Evolutionary conservation across 2,888 invertebrate species (phyloP), one percentile per base, ranked within the genome.

Genomic region (Eurytoma adleriae): DNA sequence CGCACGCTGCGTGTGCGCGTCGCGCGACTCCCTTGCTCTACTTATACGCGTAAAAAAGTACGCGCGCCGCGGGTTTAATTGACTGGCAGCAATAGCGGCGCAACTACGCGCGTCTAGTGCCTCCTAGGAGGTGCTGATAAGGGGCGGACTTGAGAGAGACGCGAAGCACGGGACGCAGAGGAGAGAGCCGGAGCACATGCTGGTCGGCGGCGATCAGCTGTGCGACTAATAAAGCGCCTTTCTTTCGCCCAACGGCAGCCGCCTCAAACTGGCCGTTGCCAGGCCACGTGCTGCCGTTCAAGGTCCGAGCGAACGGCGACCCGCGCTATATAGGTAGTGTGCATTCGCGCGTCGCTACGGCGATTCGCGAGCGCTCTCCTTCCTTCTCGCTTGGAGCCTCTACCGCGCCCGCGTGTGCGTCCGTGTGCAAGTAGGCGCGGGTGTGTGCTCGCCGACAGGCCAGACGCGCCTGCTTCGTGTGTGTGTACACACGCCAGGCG

Each of bases 231-330:
- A 77, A 71, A 71, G 77, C 40, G 48, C 77, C 66, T 57, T 70
- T 59, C 69, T 70, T 77, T 50, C 71, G 61, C 27, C 57, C 54
- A 62, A 52, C 54, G 57, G 70, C 66, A 40, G 62, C 62, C 27
- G 69, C 52, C 68, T 76, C 30, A 61, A 68, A 77, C 76, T 77
- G 76, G 54, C 77, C 64, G 56, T 62, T 64, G 62, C 54, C 30
- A 64, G 27, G 56, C 78, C 66, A 66, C 59, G 71, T 71, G 66
- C 59, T 20, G 27, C 3, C 59, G 70, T 66, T 79, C 79, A 75
- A 74, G 75, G 79, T 79, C 74, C 75, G 27, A 52, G 40, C 54
- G 73, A 77, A 71, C 77, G 18, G 64, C 70, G 70, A 71, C 64
- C 70, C 64, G 57, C 64, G 12, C 62, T 30, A 67, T 75, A 27